Conservation (phyloP, 2,797 vertebrate species). For the Catamblyrhynchus diadema region DNA sequence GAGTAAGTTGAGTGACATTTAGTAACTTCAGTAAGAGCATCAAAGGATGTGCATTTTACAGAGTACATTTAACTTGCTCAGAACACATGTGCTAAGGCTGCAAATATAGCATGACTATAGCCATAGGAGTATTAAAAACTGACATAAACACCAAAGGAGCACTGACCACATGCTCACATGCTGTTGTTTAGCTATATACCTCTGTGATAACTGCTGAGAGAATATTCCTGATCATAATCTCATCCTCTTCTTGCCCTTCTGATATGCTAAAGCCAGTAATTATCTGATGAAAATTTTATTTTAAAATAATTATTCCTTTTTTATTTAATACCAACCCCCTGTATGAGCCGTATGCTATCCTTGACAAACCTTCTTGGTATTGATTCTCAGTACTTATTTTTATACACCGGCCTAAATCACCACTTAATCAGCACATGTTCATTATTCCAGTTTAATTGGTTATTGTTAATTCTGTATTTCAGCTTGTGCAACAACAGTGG, state of each 20-base stretch:
- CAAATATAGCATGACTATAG: accelerated
- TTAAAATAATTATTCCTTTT: background rate
- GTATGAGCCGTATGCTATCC: background rate
- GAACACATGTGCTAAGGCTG: background rate
- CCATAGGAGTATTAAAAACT: background rate
- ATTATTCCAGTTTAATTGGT: background rate
- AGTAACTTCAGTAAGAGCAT: background rate
- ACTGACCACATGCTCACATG: accelerated
- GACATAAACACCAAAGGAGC: background rate
- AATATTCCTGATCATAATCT: background rate
- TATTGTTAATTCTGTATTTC: background rate
- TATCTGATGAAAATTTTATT: background rate
- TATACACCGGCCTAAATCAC: background rate
- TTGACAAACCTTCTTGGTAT: background rate
- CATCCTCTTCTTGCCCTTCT: background rate
- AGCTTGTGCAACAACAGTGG: slow-evolving; percentile 80
- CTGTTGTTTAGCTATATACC: background rate
- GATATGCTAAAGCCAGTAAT: background rate
- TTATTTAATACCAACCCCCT: background rate
- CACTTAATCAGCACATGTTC: background rate
- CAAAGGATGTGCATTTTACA: background rate
- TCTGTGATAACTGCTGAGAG: background rate
- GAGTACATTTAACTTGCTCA: background rate
- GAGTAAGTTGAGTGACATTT: slow-evolving; percentile 68
- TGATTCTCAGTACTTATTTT: background rate